Evolutionary conservation across 2,113 vertebrate species (phyloP), one percentile per base, ranked within the genome.

Genomic region (Orycteropus afer): DNA sequence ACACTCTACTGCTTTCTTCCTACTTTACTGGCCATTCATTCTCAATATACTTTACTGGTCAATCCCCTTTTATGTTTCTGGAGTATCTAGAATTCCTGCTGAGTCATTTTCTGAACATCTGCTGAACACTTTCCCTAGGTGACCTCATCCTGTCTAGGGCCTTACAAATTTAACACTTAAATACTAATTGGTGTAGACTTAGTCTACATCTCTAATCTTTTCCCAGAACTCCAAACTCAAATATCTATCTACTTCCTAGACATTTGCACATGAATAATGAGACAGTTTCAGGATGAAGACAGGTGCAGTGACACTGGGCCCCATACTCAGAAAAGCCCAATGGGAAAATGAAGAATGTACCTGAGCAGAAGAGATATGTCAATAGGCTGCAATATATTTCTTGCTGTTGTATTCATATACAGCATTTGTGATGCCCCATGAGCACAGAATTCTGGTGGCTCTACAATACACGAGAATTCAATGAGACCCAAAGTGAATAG

Each of bases 91-190:
- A 27, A 47, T 32, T 59, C 10, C 71, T 81, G 55, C 42, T 7
- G 42, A 76, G 37, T 61, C 27, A 81, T 61, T 89, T 76, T 61
- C 5, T 55, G 57, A 59, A 7, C 45, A 89, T 88, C 42, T 53
- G n/a, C 22, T 59, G 57, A 59, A 81, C 8, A 81, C 25, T 76
- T 89, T 9, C 34, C 25, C 2, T 25, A 49, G 32, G 4, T 83
- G 69, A 25, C 17, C 23, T 87, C n/a, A 81, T 34, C 13, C 22
- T 40, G 1, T 29, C 45, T 78, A 51, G 78, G 20, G 6, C 32
- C 85, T 77, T 76, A 93, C 74, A 47, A 40, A 93, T 5, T 83
- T 90, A 78, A 93, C 40, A 73, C 11, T 53, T 51, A 57, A 88
- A 57, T 59, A 32, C 12, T 74, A 74, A 45, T 42, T n/a, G n/a